Percentiles rank a stretch among this genome's conserved stretches.
phyloP scores from a whole-genome alignment of 2,797 vertebrate genomes.

The Fistularia commersonii region DNA sequence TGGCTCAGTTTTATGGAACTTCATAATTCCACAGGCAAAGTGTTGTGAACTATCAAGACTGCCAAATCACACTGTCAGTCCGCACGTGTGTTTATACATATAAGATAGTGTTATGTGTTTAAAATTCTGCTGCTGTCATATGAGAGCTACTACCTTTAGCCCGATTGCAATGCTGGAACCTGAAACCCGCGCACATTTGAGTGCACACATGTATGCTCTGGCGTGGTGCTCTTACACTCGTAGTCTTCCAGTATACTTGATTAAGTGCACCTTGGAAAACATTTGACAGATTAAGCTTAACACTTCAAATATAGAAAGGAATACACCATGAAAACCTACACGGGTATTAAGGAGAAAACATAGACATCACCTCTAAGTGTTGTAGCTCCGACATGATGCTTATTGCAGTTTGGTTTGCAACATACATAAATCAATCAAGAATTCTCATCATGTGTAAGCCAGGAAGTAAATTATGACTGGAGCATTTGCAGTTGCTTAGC shows the following conservation, averaged over 20 bases:
- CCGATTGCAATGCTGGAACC: constrained; percentile 38
- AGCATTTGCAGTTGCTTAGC: background rate
- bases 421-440: constrained; percentile 18
- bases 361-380: constrained; percentile 43
- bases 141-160: constrained; percentile 43
- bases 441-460: constrained; percentile 19
- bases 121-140: constrained; percentile 50
- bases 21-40: constrained; percentile 21
- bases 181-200: constrained; percentile 35
- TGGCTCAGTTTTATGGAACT: constrained; percentile 23
- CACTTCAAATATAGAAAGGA: constrained; percentile 59
- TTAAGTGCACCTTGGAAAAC: constrained; percentile 56
- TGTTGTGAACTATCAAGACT: constrained; percentile 19
- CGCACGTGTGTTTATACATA: constrained; percentile 44
- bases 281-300: constrained; percentile 50
- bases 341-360: constrained; percentile 46
- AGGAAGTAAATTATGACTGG: constrained; percentile 14
- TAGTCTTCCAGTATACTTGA: constrained; percentile 20
- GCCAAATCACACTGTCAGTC: constrained; percentile 21
- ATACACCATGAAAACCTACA: constrained; percentile 50
- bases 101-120: constrained; percentile 53
- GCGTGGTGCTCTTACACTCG: constrained; percentile 28
- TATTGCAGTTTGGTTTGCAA: constrained; percentile 17
- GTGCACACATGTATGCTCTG: constrained; percentile 19
- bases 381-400: constrained; percentile 26